Conservation (phyloP, 2,113 vertebrate genomes). For the Rhinolophus sinicus region DNA sequence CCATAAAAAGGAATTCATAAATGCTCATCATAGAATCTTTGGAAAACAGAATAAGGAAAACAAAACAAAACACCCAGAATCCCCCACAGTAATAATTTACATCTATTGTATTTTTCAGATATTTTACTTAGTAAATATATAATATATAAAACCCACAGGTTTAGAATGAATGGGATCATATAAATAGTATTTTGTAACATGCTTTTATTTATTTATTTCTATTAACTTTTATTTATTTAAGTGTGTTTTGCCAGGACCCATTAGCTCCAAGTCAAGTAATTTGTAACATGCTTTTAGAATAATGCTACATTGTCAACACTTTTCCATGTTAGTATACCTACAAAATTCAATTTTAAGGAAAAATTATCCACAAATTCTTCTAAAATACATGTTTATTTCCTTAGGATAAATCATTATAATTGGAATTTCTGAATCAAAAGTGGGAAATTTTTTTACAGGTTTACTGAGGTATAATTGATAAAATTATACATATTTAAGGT, state of each 20-base stretch:
- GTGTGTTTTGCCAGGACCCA: no score
- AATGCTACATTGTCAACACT: not conserved
- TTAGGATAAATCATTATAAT: not conserved
- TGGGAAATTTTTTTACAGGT: not conserved
- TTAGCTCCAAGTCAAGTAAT: not conserved
- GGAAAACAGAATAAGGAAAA: not conserved
- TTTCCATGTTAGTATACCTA: not conserved
- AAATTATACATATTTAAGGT: not conserved
- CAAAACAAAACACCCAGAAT: not conserved
- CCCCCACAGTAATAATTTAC: not conserved
- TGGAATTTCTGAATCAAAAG: not conserved
- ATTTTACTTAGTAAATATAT: slow-evolving; percentile 19
- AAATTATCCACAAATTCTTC: not conserved
- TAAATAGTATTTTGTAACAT: not conserved
- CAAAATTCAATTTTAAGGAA: not conserved
- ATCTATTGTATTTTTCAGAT: slow-evolving; percentile 6
- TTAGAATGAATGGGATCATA: not conserved
- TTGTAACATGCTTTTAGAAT: not conserved
- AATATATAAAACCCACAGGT: not conserved
- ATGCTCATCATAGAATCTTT: not conserved
- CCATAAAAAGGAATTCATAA: not conserved
- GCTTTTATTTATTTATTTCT: not conserved
- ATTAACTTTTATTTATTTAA: no score
- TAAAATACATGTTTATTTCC: not conserved
- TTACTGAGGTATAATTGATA: not conserved